phyloP scores from a whole-genome alignment of 2,888 invertebrate species.

The Diarsia mendica region DNA sequence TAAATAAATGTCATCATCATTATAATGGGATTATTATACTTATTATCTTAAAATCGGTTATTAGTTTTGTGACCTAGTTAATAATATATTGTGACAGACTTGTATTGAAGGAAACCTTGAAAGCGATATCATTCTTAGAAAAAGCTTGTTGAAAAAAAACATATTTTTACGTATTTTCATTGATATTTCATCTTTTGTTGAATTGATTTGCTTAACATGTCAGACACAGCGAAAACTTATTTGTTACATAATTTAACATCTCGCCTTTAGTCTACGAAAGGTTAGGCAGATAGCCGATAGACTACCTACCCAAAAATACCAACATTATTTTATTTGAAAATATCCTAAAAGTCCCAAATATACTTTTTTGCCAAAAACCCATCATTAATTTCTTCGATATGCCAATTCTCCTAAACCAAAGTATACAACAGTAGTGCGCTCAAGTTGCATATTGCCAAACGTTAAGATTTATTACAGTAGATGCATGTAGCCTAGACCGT shows the following conservation, averaged over 20 bases:
- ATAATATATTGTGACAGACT: not conserved
- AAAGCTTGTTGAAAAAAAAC: not conserved
- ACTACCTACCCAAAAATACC: not conserved
- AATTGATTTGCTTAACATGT: not conserved
- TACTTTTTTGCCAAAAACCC: not conserved
- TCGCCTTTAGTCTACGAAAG: not conserved
- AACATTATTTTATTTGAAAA: not conserved
- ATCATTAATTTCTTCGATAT: not conserved
- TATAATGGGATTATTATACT: not conserved
- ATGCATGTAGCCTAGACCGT: constrained; percentile 78
- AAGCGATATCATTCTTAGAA: not conserved
- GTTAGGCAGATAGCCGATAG: not conserved
- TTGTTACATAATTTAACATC: not conserved
- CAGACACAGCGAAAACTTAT: not conserved
- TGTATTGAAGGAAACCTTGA: not conserved
- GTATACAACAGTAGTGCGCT: constrained; percentile 65
- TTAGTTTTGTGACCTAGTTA: not conserved
- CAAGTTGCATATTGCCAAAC: constrained; percentile 83
- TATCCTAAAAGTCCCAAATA: not conserved
- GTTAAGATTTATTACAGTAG: constrained; percentile 80
- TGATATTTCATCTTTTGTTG: not conserved
- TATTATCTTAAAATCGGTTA: not conserved
- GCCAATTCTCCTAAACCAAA: constrained; percentile 23
- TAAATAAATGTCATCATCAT: not conserved
- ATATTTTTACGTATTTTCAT: not conserved